Conservation (phyloP, 2,113 vertebrate species). For the Cynocephalus volans region DNA sequence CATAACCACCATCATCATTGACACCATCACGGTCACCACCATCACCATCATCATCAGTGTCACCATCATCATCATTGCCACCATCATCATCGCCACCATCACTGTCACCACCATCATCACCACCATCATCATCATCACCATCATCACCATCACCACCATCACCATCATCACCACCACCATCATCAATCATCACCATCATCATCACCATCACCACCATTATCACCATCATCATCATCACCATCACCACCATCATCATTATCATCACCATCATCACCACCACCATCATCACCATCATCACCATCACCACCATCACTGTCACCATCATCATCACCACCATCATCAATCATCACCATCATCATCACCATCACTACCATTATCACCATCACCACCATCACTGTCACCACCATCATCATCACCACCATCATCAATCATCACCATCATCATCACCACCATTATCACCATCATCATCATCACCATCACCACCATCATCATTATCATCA, state of each 20-base stretch:
- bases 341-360: background rate
- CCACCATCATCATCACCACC: background rate
- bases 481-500: background rate
- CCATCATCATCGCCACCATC: background rate
- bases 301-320: accelerated
- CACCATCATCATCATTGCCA: background rate
- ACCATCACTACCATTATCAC: background rate
- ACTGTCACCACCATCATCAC: background rate
- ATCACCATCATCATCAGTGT: background rate
- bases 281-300: background rate
- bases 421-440: no score
- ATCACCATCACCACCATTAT: background rate
- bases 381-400: no score
- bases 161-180: no score
- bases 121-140: background rate
- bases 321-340: background rate
- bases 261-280: background rate
- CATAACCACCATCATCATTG: background rate
- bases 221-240: background rate
- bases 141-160: no score
- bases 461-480: accelerated
- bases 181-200: background rate
- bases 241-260: background rate
- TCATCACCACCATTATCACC: background rate
- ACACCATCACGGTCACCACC: background rate